Conservation (phyloP, 2,888 invertebrate genomes). For the Nephrocerus scutellatus region DNA sequence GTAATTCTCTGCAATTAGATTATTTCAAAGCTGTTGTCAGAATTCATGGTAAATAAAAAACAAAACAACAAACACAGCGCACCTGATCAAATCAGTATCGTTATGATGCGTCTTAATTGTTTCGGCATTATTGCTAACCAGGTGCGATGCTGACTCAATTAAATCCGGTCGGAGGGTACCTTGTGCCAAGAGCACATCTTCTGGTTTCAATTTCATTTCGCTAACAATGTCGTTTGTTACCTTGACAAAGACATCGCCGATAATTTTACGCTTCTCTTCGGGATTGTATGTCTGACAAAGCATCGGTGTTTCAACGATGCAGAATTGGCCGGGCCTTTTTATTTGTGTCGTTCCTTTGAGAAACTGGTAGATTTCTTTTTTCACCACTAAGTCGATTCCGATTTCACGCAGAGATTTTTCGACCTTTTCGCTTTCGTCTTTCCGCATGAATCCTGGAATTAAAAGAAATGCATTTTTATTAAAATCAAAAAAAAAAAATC, state of each 20-base stretch:
- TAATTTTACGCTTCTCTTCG: slow-evolving; percentile 96
- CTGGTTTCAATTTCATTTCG: slow-evolving; percentile 80
- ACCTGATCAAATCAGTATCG: slow-evolving; percentile 89
- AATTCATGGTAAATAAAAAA: background rate
- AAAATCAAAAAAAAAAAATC: background rate
- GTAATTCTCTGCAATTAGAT: slow-evolving; percentile 50
- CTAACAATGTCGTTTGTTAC: slow-evolving; percentile 84
- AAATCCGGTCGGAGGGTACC: slow-evolving; percentile 96
- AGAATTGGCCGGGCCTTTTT: slow-evolving; percentile 54
- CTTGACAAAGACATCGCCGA: slow-evolving; percentile 96
- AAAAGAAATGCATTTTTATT: too few relatives aligned
- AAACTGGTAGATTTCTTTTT: slow-evolving; percentile 66
- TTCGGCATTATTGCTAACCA: slow-evolving; percentile 83
- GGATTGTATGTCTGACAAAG: slow-evolving; percentile 82
- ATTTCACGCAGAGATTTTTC: slow-evolving; percentile 73
- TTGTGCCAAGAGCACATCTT: slow-evolving; percentile 88
- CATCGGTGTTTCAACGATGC: slow-evolving; percentile 63
- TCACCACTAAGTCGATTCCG: slow-evolving; percentile 73
- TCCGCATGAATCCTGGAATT: slow-evolving; percentile 75
- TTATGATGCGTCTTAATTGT: slow-evolving; percentile 99
- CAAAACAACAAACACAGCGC: slow-evolving; percentile 32
- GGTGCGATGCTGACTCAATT: slow-evolving; percentile 90
- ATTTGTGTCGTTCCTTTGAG: slow-evolving; percentile 77
- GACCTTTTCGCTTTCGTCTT: slow-evolving; percentile 86
- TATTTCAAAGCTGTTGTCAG: background rate